Base-by-base conservation (phyloP, 2,888 invertebrate species). In the Actias luna region DNA sequence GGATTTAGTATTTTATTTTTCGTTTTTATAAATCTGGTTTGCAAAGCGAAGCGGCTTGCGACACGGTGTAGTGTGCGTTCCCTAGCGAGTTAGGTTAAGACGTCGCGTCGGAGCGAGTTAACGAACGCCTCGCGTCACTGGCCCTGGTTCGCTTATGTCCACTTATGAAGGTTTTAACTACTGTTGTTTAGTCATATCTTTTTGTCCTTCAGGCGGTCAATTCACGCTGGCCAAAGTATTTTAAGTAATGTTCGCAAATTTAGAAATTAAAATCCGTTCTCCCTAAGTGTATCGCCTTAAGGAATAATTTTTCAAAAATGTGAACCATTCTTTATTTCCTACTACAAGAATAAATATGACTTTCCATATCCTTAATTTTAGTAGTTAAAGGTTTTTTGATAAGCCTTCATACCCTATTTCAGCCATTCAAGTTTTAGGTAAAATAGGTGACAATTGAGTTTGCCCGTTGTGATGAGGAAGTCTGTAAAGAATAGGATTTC, bases 91-190 rank as follows among this genome's bases (percentile, higher is more conserved):
- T 29, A 39, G 61, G 57, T 85, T 81, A 84, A 85, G 86, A 86
- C 78, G 83, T 87, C 42, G n/a, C 16, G 12, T 1, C 81, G 73
- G 80, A 64, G 68, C 71, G 72, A 83, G 80, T 79, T 80, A 82
- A 82, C 78, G 76, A 70, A 74, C 78, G 84, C 79, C 86, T 82
- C 70, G 80, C 74, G 81, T 83, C 83, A 69, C 68, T 67, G 75
- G 69, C 76, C 79, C 82, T 80, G 83, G 80, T 76, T 74, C 66
- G 73, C 75, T 74, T 83, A 82, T 84, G 85, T 87, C 78, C 74
- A 69, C 76, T 83, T 89, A 88, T 89, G 86, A 88, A 80, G 79
- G 80, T 83, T 87, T 88, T 88, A 87, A 88, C 86, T 88, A 85
- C 87, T 84, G 84, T 83, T 82, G 80, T 82, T 88, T 87, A 87